Evolutionary conservation across 2,113 vertebrate genomes (phyloP).

Genomic region (Brienomyrus brachyistius): DNA sequence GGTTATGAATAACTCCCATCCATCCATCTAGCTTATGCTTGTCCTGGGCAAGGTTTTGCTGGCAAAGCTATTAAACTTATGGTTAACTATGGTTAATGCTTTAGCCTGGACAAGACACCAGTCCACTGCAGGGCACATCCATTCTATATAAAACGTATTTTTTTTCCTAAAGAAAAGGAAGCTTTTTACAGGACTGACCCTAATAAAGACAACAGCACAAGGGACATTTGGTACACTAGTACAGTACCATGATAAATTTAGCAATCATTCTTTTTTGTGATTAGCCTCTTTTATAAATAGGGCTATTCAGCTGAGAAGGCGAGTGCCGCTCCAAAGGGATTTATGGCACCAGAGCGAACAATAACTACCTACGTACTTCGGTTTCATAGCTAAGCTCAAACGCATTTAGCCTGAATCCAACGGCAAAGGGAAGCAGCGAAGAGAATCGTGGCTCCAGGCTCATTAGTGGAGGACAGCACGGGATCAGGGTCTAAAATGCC

Average conservation of each 20-base stretch:
- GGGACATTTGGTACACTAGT: neutral
- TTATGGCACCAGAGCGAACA: neutral
- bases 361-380: neutral
- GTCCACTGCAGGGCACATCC: neutral
- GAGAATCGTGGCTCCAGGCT: neutral
- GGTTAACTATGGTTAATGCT: neutral
- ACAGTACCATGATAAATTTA: neutral
- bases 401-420: neutral
- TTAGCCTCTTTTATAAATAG: neutral
- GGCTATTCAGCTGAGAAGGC: neutral
- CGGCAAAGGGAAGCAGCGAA: neutral
- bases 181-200: neutral
- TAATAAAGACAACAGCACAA: neutral
- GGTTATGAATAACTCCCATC: neutral
- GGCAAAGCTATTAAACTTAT: neutral
- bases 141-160: neutral
- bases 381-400: neutral
- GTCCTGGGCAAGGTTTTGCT: neutral
- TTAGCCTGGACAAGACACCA: neutral
- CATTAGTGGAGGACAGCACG: neutral
- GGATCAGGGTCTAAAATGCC: neutral
- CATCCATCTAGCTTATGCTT: neutral
- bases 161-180: neutral
- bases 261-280: constrained; percentile 6
- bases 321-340: neutral